Evolutionary conservation across 2,113 vertebrate genomes (phyloP), one percentile per base, ranked within the genome.

Genomic region (Symphodus melops): DNA sequence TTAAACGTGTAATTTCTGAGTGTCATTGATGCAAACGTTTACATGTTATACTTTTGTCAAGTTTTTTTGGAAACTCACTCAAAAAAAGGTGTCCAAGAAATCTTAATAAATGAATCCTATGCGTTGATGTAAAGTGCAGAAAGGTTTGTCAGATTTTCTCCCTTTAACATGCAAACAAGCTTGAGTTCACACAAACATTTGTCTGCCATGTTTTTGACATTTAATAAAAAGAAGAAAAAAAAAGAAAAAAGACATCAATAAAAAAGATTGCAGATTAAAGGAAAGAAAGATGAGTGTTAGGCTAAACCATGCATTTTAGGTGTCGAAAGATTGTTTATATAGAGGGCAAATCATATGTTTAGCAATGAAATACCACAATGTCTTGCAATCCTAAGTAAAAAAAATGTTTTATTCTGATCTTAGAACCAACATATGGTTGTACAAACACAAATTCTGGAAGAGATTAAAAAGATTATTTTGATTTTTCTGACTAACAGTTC

Each of bases 261-360:
- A 83, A 17, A 71, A 68, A 75, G 44, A 65, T 42, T 36, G 28
- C 8, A 41, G 49, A 79, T 63, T 62, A 67, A 54, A 49, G 73
- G 54, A 21, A 33, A 58, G 8, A 49, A 49, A 42, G 16, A 12
- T 33, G 68, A 81, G 73, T 33, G 4, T 5, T 33, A 33, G 28
- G 28, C 28, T 33, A 33, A 33, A 33, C 28, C 4, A 33, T 33
- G 28, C 28, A 81, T 57, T 74, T 63, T 60, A 70, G 39, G 56
- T 51, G 55, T 72, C n/a, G 58, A 67, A 49, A 54, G 64, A 51
- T 9, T 75, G 12, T 66, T 62, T 64, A 54, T 8, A 69, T 75
- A 53, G 51, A 23, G 12, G 13, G 74, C 19, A 57, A 33, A 75
- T 72, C 51, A 48, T 3, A 59, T 0, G 55, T 41, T 48, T 71